Conservation (phyloP, 1,140 invertebrate species). For the Antheraea mylitta region DNA sequence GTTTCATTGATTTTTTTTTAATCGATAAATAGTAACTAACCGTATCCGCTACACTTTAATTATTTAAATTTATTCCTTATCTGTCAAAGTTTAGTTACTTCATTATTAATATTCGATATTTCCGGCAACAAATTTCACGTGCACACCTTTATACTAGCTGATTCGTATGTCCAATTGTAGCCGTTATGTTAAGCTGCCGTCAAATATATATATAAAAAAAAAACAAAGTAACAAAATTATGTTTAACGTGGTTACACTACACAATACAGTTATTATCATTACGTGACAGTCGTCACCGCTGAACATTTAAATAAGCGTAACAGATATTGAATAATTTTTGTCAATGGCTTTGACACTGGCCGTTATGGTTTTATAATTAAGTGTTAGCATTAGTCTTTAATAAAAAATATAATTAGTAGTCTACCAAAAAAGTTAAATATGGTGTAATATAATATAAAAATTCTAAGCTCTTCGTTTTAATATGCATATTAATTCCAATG, state of each 20-base stretch:
- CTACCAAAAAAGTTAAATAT: no score
- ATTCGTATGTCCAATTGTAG: background rate
- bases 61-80: no score
- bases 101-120: no score
- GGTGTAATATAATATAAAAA: no score
- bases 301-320: conserved; percentile 24
- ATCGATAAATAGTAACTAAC: no score
- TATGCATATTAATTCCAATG: no score
- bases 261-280: conserved; percentile 22
- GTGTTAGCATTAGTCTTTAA: background rate
- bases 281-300: conserved; percentile 28
- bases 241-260: background rate
- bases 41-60: no score
- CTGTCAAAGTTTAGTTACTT: no score
- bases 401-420: no score
- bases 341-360: background rate
- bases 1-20: no score
- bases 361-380: background rate
- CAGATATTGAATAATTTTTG: conserved; percentile 15
- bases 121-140: background rate
- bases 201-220: background rate
- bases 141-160: background rate
- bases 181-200: background rate
- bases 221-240: background rate
- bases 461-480: no score